Base-by-base conservation (phyloP, 2,888 invertebrate genomes). In the Lymantria monacha region DNA sequence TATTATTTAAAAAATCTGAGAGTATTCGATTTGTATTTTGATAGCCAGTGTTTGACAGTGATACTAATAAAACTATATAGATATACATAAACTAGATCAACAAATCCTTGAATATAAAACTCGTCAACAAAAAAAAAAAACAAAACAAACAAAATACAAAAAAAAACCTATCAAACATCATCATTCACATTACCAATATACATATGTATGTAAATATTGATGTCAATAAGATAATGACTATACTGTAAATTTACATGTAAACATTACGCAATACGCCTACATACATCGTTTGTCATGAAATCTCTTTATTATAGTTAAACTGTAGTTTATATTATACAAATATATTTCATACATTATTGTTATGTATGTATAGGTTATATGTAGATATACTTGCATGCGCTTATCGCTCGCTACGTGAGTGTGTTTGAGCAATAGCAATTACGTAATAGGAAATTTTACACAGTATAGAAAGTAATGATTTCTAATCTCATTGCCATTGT, bases 401-500 rank as follows among this genome's bases (percentile, higher is more conserved):
- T 67, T 76, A 78, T 76, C 76, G 74, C 67, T 61, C 30, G 57
- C 57, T 71, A 74, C 76, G 72, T 69, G 69, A 64, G 55, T 63
- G 63, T 69, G 68, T 66, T 67, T 63, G 64, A 73, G 70, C 70
- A 70, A 69, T 68, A n/a, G 52, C 57, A 58, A 63, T 84, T 84
- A 71, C 71, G 77, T 74, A 84, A 83, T 79, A 74, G 70, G 74
- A 81, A 67, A 80, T 79, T 81, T 79, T 79, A 81, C 76, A 75
- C 70, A 53, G 69, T 70, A 76, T 79, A 74, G 79, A 83, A 83
- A 83, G 80, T 81, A 83, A 81, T 81, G 74, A 80, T 82, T 83
- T 80, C 76, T 77, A 78, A 81, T 83, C 77, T 82, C 75, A 82
- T 79, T 80, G 80, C 76, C 74, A 74, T 72, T 79, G 81, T 81